A percentile compares a stretch with the other conserved stretches of the same genome.
Evolutionary conservation across 2,888 invertebrate species (phyloP).

Genomic region (Conops quadrifasciatus): DNA sequence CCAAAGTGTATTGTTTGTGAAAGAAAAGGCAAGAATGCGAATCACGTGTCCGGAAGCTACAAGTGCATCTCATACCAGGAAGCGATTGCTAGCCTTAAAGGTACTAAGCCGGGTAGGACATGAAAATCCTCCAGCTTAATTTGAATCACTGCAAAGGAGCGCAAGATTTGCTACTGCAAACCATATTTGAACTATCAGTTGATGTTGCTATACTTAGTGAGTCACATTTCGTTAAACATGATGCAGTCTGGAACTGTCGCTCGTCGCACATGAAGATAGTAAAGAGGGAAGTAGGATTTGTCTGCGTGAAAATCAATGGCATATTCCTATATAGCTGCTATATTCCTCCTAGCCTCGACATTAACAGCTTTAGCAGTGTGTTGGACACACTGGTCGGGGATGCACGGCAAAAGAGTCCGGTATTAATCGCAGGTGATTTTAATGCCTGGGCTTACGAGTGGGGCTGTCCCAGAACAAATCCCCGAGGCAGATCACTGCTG

Average conservation of each 20-base stretch:
- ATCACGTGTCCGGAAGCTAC: neutral
- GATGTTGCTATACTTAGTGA: neutral
- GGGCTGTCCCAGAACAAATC: neutral
- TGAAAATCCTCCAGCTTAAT: neutral
- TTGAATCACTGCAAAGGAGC: slow-evolving; percentile 13
- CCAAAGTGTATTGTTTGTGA: neutral
- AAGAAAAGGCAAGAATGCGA: neutral
- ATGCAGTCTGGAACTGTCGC: neutral
- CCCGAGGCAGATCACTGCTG: neutral
- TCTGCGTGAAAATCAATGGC: neutral
- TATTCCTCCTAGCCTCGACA: neutral
- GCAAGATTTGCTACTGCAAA: neutral
- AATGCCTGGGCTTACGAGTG: neutral
- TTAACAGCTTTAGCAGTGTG: neutral
- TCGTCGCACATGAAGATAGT: neutral
- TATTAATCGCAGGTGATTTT: neutral
- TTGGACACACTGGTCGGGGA: neutral
- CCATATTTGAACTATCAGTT: neutral
- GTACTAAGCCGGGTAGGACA: neutral
- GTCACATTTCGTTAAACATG: neutral
- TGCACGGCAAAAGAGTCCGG: neutral
- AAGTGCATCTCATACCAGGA: neutral
- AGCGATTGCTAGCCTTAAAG: neutral
- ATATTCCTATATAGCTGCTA: no score
- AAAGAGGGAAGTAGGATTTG: neutral